A percentile compares a stretch with the other conserved stretches of the same genome.
phyloP scores from a whole-genome alignment of 2,113 vertebrate species.

The Maylandia zebra region DNA sequence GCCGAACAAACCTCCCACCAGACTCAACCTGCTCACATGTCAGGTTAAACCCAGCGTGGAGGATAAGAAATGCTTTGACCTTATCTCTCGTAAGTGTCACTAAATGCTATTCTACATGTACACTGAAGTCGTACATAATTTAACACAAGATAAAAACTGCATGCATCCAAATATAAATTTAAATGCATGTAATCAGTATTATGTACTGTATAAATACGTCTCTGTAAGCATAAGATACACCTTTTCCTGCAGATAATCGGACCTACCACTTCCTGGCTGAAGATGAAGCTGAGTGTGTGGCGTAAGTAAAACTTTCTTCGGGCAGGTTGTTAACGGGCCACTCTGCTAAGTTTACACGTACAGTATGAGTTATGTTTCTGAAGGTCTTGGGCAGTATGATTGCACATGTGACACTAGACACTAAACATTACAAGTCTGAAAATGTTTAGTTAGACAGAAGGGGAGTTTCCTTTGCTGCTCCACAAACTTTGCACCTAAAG shows the following conservation, averaged over 20 bases:
- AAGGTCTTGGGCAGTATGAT: neutral
- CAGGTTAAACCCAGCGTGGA: conserved; percentile 60
- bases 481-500: neutral
- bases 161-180: neutral
- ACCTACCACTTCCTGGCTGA: conserved; percentile 63
- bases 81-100: conserved; percentile 47
- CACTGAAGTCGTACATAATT: neutral
- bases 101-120: neutral
- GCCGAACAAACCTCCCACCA: conserved; percentile 57
- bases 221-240: neutral
- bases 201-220: neutral
- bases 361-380: neutral
- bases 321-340: neutral
- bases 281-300: conserved; percentile 55
- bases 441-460: neutral
- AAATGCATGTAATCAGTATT: neutral
- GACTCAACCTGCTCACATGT: conserved; percentile 61
- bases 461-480: neutral
- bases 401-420: neutral
- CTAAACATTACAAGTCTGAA: neutral
- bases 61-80: conserved; percentile 63
- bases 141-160: neutral
- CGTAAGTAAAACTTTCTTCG: conserved; percentile 29
- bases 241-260: conserved; percentile 43
- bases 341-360: neutral